A percentile compares a stretch with the other conserved stretches of the same genome.
These are phyloP conservation scores for Gymnothorax reevesii DNA, from an alignment of 2,797 vertebrate genomes.

Conservation along the genomic window DNA sequence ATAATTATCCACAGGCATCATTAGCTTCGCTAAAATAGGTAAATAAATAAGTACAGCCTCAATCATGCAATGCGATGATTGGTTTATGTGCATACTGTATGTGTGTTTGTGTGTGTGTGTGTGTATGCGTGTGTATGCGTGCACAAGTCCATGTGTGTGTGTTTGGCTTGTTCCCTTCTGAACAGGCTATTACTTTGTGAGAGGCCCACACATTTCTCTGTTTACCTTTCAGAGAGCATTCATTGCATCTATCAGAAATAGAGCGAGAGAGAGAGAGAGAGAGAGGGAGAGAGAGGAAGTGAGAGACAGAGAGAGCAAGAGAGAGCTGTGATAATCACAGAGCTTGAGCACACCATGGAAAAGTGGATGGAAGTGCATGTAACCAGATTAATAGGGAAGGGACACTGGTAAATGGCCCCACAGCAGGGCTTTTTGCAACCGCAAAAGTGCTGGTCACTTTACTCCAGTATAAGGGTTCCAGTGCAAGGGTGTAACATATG, in stretches of 20 bases:
- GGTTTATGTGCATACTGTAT: too few species aligned
- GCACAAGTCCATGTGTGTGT: background rate
- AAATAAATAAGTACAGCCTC: too few species aligned
- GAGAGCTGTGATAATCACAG: conserved; percentile 35
- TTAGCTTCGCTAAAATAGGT: background rate
- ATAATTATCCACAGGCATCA: background rate
- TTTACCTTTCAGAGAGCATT: conserved; percentile 51
- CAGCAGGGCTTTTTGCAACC: conserved; percentile 47
- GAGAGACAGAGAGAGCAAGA: background rate
- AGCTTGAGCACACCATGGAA: conserved; percentile 47
- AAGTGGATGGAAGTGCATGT: conserved; percentile 53
- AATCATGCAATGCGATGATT: too few species aligned
- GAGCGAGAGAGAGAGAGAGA: background rate
- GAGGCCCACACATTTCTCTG: conserved; percentile 40
- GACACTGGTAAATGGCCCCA: conserved; percentile 54
- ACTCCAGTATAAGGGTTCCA: conserved; percentile 45
- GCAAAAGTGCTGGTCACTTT: conserved; percentile 43
- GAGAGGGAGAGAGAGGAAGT: too few species aligned
- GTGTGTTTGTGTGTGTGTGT: too few species aligned
- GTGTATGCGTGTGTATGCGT: too few species aligned
- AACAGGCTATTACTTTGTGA: conserved; percentile 27
- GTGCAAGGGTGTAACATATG: conserved; percentile 48
- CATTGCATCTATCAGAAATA: conserved; percentile 42
- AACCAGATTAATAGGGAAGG: conserved; percentile 65
- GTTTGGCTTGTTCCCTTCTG: background rate